Base-by-base conservation (phyloP, 2,888 invertebrate species). In the Cataglyphis altisquamis region DNA sequence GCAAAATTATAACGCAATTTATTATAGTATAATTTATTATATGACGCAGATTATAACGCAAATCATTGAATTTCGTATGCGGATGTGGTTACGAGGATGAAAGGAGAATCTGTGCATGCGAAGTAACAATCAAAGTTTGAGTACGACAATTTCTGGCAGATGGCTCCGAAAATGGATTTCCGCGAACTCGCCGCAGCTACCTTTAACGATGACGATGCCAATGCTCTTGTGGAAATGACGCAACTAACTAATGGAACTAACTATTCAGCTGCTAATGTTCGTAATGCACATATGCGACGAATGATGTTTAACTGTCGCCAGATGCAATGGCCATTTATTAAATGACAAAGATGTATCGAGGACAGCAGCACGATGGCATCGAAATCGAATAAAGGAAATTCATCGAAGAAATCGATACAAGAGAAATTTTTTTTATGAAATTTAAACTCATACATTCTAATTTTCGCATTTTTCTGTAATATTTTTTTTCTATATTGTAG, bases 151-250 rank as follows among this genome's bases (percentile, higher is more conserved):
- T 52, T 52, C 48, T 68, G 52, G 39, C 72, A 55, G 77, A 77
- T 77, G 77, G 72, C 39, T 39, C 39, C 77, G 72, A 77, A 77
- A 77, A 77, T 77, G 72, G 12, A 70, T 77, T 77, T 77, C 72
- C 77, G 77, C 77, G 77, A 77, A 75, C 25, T 67, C n/a, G 25
- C 45, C 29, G 75, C 67, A 15, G 70, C 77, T 8, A n/a, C 70
- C 52, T 77, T 77, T 55, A 52, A 77, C 77, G 77, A 77, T 70
- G 77, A 70, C 75, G 48, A 68, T 52, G 41, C 67, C 74, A 21
- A 66, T 48, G 55, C 75, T 77, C 52, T 70, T 55, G 77, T 77
- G 72, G 72, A 77, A 70, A 77, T 77, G 72, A 75, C 25, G 75
- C 77, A 70, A 77, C 52, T 77, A 70, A 77, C 52, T 77, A 77